A percentile compares a stretch with the other conserved stretches of the same genome.
Conservation (phyloP, 1,140 invertebrate genomes). For the Cyphomyrmex costatus region DNA sequence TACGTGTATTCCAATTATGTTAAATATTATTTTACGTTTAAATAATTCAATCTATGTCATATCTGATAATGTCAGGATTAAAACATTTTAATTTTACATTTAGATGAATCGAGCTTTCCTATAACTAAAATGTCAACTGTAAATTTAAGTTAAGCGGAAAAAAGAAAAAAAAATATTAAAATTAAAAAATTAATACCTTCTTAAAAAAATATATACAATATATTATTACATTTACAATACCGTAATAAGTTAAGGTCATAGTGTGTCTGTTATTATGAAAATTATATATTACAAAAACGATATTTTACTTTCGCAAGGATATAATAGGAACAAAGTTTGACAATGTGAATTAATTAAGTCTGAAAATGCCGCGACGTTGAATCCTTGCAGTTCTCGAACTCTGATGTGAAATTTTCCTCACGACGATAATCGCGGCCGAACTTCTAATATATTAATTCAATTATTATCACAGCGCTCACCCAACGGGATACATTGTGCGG, state of each 20-base stretch:
- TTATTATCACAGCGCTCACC: slow-evolving; percentile 40
- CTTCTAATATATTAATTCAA: slow-evolving; percentile 51
- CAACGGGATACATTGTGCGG: slow-evolving; percentile 2
- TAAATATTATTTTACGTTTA: background rate
- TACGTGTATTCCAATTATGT: background rate
- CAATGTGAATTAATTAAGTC: background rate
- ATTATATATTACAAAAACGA: background rate
- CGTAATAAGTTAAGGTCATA: background rate
- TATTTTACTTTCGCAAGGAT: background rate
- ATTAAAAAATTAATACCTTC: background rate
- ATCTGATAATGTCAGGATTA: background rate
- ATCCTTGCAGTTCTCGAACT: background rate
- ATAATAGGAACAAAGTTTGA: background rate
- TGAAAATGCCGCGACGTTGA: background rate
- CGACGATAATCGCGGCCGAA: slow-evolving; percentile 27
- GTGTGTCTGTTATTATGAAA: background rate
- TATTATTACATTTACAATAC: background rate
- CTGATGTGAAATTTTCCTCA: slow-evolving; percentile 18
- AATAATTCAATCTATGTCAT: background rate
- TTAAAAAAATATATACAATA: background rate
- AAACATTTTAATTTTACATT: background rate
- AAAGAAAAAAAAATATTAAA: background rate
- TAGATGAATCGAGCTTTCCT: background rate
- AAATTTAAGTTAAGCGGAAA: slow-evolving; percentile 7
- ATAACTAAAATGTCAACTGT: background rate